These are phyloP conservation scores for Phataginus tetradactyla DNA, from an alignment of 2,797 vertebrate species.

Conservation along the genomic window DNA sequence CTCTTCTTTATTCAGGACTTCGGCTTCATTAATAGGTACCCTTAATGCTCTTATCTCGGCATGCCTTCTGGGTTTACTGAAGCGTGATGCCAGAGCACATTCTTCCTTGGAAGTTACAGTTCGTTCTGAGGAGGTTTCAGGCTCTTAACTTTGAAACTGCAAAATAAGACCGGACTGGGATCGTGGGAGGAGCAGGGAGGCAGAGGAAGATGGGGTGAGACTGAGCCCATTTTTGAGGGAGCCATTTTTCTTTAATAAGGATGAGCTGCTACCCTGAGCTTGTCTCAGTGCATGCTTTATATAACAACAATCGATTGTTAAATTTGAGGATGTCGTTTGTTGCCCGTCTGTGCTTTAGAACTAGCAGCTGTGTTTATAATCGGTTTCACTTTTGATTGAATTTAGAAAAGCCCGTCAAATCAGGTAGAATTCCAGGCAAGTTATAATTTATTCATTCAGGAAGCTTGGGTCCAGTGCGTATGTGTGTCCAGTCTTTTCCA, in stretches of 20 bases:
- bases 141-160: slow-evolving; percentile 81
- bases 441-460: not conserved
- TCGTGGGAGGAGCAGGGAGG: not conserved
- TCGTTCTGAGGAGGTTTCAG: slow-evolving; percentile 78
- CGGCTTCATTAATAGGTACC: slow-evolving; percentile 70
- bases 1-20: slow-evolving; percentile 78
- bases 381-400: not conserved
- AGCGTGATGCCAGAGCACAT: slow-evolving; percentile 57
- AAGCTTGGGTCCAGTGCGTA: not conserved
- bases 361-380: not conserved
- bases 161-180: slow-evolving; percentile 54
- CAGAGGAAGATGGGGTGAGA: not conserved
- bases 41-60: slow-evolving; percentile 84
- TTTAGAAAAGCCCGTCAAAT: not conserved
- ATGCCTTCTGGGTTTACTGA: slow-evolving; percentile 84
- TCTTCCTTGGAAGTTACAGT: slow-evolving; percentile 79
- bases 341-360: not conserved
- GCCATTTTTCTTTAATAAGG: not conserved
- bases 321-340: not conserved
- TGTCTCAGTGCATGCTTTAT: not conserved
- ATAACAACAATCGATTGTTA: not conserved
- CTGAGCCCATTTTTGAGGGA: not conserved
- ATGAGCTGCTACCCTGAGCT: not conserved
- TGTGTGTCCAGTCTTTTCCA: not conserved
- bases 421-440: not conserved